Evolutionary conservation across 2,888 invertebrate species (phyloP).

Genomic region (Rhagonycha lutea): DNA sequence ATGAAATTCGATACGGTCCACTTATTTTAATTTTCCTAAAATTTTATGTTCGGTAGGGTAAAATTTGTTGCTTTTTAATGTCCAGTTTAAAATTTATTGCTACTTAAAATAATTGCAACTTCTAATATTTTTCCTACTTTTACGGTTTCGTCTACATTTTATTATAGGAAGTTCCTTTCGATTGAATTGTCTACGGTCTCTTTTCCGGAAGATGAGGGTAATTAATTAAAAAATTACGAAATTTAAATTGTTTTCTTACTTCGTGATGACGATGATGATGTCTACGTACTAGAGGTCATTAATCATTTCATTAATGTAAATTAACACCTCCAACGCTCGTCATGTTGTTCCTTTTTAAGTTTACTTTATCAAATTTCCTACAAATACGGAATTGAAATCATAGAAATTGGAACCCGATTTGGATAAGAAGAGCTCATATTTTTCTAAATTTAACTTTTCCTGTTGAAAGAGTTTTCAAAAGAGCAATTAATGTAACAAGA

Average conservation of each 20-base stretch:
- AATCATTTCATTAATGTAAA: not conserved
- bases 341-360: too few relatives aligned
- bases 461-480: not conserved
- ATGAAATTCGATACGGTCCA: conserved; percentile 53
- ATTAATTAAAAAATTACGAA: not conserved
- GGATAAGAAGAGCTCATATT: too few relatives aligned
- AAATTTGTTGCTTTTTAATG: conserved; percentile 36
- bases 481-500: not conserved
- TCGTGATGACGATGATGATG: not conserved
- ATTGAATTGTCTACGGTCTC: not conserved
- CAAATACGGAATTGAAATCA: too few relatives aligned
- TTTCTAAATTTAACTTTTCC: too few relatives aligned
- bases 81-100: conserved; percentile 27
- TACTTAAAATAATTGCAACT: conserved; percentile 26
- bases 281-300: not conserved
- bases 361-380: too few relatives aligned
- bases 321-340: not conserved
- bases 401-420: too few relatives aligned
- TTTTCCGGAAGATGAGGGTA: not conserved
- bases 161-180: not conserved
- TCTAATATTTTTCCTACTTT: not conserved
- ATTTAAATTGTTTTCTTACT: not conserved
- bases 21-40: conserved; percentile 57
- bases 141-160: not conserved
- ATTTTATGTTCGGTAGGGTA: conserved; percentile 46